phyloP scores from a whole-genome alignment of 2,888 invertebrate species.

The Shargacucullia verbasci region DNA sequence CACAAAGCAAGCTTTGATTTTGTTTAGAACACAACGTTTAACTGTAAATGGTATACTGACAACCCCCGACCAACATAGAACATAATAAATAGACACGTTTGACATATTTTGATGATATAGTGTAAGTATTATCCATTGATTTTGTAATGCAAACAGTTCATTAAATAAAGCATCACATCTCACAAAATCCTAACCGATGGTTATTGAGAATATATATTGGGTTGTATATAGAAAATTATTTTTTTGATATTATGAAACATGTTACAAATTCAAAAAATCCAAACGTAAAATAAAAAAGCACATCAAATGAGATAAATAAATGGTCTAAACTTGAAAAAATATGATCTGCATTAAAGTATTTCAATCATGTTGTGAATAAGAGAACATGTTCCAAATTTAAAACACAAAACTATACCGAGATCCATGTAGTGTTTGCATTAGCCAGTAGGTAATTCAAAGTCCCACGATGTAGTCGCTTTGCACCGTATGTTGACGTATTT shows the following conservation, averaged over 20 bases:
- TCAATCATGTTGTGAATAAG: no score
- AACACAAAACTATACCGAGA: no score
- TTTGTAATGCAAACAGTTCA: conserved; percentile 41
- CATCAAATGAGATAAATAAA: no score
- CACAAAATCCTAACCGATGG: no score
- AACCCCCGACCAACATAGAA: conserved; percentile 34
- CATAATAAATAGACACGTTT: conserved; percentile 33
- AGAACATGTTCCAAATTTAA: no score
- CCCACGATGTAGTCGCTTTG: conserved; percentile 78
- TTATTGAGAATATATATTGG: no score
- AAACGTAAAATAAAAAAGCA: no score
- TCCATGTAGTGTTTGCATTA: conserved; percentile 35
- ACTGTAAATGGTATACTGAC: conserved; percentile 38
- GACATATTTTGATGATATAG: conserved; percentile 27
- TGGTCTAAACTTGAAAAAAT: no score
- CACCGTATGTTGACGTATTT: conserved; percentile 85
- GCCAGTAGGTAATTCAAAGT: conserved; percentile 29
- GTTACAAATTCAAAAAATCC: no score
- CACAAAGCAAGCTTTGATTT: conserved; percentile 65
- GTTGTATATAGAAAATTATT: no score
- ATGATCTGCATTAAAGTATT: no score
- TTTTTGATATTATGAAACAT: no score
- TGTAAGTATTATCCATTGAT: conserved; percentile 20
- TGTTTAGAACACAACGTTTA: conserved; percentile 43
- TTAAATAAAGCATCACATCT: background rate